These are phyloP conservation scores for Zaprionus ghesquierei DNA, from an alignment of 1,140 invertebrate genomes.

Conservation along the genomic window DNA sequence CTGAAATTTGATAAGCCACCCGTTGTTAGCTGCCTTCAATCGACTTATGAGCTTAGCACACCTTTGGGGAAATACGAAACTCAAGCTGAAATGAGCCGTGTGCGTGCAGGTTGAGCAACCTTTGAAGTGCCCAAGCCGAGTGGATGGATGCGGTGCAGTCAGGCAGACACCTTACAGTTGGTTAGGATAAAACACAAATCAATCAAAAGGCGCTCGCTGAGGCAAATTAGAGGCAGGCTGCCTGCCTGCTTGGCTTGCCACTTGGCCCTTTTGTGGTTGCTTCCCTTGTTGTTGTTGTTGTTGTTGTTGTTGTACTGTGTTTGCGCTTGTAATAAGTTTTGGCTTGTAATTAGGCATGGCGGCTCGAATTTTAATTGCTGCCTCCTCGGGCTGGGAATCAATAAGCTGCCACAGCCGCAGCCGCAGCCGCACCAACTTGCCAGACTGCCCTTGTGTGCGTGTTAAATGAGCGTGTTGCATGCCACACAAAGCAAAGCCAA, in stretches of 20 bases:
- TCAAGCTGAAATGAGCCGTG: not conserved
- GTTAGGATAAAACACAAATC: not conserved
- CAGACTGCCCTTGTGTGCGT: conserved; percentile 18
- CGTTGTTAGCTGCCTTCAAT: not conserved
- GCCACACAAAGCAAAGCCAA: conserved; percentile 27
- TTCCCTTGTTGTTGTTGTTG: not conserved
- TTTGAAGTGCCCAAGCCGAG: not conserved
- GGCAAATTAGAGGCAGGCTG: conserved; percentile 9
- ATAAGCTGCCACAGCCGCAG: conserved; percentile 50
- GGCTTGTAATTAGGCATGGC: conserved; percentile 59
- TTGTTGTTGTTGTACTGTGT: not conserved
- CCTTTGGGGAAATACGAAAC: not conserved
- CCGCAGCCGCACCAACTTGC: conserved; percentile 34
- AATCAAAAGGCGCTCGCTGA: not conserved
- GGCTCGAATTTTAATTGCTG: conserved; percentile 59
- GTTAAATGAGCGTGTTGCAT: conserved; percentile 61
- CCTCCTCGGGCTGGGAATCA: conserved; percentile 48
- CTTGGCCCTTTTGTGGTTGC: conserved; percentile 2
- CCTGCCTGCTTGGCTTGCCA: not conserved
- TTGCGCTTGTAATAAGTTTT: conserved; percentile 27
- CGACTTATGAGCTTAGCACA: not conserved
- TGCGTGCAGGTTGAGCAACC: not conserved
- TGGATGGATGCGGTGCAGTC: not conserved
- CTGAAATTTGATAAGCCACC: not conserved
- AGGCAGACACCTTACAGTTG: not conserved